These are phyloP conservation scores for Thera obeliscata DNA, from an alignment of 2,888 invertebrate species.

Conservation along the genomic window DNA sequence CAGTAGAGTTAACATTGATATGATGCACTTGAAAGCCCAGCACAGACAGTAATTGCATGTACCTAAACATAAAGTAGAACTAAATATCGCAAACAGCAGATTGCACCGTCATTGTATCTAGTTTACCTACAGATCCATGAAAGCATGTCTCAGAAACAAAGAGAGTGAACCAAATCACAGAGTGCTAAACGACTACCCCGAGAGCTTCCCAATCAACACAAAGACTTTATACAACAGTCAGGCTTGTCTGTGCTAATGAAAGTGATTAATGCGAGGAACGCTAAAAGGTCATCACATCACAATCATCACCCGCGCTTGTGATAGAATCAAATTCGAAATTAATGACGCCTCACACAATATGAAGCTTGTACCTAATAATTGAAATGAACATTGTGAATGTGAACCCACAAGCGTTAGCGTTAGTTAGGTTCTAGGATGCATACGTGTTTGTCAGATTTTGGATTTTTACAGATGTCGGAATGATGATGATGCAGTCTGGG, in stretches of 20 bases:
- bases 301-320: constrained; percentile 64
- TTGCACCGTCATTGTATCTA: constrained; percentile 77
- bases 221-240: constrained; percentile 79
- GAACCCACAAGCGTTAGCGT: constrained; percentile 45
- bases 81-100: constrained; percentile 76
- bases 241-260: constrained; percentile 79
- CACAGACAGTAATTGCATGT: constrained; percentile 79
- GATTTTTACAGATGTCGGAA: constrained; percentile 96
- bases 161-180: constrained; percentile 66
- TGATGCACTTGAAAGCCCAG: constrained; percentile 81
- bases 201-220: constrained; percentile 71
- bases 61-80: constrained; percentile 69
- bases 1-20: constrained; percentile 64
- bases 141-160: constrained; percentile 83
- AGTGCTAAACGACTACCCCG: constrained; percentile 65
- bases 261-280: constrained; percentile 66
- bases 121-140: constrained; percentile 73
- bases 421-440: constrained; percentile 62
- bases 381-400: constrained; percentile 52
- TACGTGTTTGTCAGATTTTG: constrained; percentile 83
- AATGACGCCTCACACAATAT: constrained; percentile 38
- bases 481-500: constrained; percentile 98
- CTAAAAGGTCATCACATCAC: constrained; percentile 70
- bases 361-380: constrained; percentile 60
- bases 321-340: constrained; percentile 61